Evolutionary conservation across 2,797 vertebrate genomes (phyloP).

Genomic region (Muscicapa striata): DNA sequence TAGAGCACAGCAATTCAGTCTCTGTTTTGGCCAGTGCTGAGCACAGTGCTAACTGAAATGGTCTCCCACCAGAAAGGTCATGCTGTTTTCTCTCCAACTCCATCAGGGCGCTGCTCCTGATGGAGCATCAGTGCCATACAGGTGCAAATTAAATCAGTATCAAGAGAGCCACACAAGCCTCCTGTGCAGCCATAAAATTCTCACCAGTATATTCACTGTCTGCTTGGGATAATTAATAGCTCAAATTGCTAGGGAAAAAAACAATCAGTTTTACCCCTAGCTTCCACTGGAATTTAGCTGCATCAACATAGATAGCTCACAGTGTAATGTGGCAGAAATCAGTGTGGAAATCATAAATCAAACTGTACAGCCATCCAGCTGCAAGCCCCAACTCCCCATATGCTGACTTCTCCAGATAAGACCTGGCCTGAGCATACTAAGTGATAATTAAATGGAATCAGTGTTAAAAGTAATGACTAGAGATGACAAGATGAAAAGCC

Average conservation of each 20-base stretch:
- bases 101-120: background rate
- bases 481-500: constrained; percentile 13
- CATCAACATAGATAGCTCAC: background rate
- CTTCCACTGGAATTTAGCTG: background rate
- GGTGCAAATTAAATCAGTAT: background rate
- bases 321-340: background rate
- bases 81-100: background rate
- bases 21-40: background rate
- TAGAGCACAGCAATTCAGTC: background rate
- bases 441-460: constrained; percentile 49
- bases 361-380: background rate
- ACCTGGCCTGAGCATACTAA: constrained; percentile 31
- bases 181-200: background rate
- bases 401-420: background rate
- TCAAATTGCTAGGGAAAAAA: background rate
- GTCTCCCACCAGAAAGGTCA: background rate
- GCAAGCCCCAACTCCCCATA: background rate
- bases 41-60: background rate
- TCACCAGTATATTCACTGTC: background rate
- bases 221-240: background rate
- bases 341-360: background rate
- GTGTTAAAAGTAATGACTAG: constrained; percentile 39
- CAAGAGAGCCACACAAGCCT: background rate
- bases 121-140: background rate
- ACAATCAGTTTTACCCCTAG: background rate